Percentiles rank a stretch among this genome's conserved stretches.
phyloP scores from a whole-genome alignment of 2,888 invertebrate species.

The Parnassius apollo region DNA sequence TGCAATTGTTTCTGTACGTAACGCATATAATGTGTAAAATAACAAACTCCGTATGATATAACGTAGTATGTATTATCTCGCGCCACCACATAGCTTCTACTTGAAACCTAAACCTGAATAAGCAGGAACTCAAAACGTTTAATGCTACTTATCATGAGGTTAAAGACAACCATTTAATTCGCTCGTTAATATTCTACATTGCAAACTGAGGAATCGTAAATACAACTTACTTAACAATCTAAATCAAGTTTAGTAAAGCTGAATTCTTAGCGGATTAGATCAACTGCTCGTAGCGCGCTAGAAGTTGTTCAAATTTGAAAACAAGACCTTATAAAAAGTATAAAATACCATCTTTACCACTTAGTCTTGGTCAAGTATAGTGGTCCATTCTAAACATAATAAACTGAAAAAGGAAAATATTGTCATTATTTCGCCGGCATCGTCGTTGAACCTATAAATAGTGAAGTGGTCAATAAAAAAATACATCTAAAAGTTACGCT shows the following conservation, averaged over 20 bases:
- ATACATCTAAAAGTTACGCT: too few relatives aligned
- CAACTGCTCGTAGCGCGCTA: not conserved
- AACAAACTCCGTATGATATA: conserved; percentile 51
- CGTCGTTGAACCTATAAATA: too few relatives aligned
- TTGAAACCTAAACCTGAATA: conserved; percentile 46
- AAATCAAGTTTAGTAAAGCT: conserved; percentile 30
- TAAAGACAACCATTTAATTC: conserved; percentile 32
- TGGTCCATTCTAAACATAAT: too few relatives aligned
- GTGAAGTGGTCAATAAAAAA: too few relatives aligned
- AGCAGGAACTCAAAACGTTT: conserved; percentile 48
- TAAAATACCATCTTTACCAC: too few relatives aligned
- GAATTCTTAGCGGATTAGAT: conserved; percentile 18
- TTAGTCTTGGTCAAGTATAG: too few relatives aligned
- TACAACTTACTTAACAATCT: conserved; percentile 36
- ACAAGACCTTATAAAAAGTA: too few relatives aligned
- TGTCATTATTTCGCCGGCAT: too few relatives aligned
- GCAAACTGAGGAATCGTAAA: conserved; percentile 36
- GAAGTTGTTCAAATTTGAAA: too few relatives aligned
- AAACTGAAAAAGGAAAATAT: too few relatives aligned
- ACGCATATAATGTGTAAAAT: conserved; percentile 37
- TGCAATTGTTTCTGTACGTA: conserved; percentile 12
- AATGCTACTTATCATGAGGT: conserved; percentile 42
- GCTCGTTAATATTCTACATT: conserved; percentile 42
- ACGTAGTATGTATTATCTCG: conserved; percentile 44
- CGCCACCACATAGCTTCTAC: conserved; percentile 41